Base-by-base conservation (phyloP, 2,113 vertebrate genomes). In the Colossoma macropomum region DNA sequence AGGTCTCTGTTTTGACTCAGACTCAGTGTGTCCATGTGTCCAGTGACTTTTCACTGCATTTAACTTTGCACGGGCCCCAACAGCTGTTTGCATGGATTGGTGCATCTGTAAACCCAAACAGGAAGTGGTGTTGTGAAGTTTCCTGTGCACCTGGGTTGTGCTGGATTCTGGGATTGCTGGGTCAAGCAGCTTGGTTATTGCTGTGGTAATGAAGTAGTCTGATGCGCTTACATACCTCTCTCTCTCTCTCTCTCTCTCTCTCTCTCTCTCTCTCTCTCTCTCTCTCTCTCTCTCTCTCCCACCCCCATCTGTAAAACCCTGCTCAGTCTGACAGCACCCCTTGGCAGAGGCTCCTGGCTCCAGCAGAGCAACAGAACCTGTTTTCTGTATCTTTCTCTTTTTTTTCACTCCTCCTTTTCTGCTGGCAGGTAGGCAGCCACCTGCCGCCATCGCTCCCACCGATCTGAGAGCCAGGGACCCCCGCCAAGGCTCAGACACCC, bases 161-260 rank as follows among this genome's bases (percentile, higher is more conserved):
- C 34, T 63, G 28, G 30, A 72, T 75, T 83, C 54, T 84, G 56
- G 66, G 60, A 74, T 73, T 38, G 59, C 45, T 71, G 25, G 70
- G 81, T 62, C 50, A 71, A 56, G 80, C 77, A 65, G 70, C 80
- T 75, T 32, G 62, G 63, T 50, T 83, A 73, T 81, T 81, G 79
- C 85, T 62, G 78, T 75, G 82, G 82, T 82, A 84, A 87, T 87
- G 70, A 87, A 87, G 86, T 75, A 79, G 82, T 84, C 80, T 80
- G 72, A 68, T 80, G 70, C 16, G 6, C 77, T 15, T 16, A 30
- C 59, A 50, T n/a, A 50, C 75, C 28, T 12, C 50, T 32, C 72
- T 19, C 48, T 19, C 72, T 28, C 25, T 17, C 48, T 15, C 70
- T 15, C 70, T n/a, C 76, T 52, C 62, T 66, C 34, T 48, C 62